phyloP scores from a whole-genome alignment of 2,797 vertebrate species.

The Mormyrops attenuatus region DNA sequence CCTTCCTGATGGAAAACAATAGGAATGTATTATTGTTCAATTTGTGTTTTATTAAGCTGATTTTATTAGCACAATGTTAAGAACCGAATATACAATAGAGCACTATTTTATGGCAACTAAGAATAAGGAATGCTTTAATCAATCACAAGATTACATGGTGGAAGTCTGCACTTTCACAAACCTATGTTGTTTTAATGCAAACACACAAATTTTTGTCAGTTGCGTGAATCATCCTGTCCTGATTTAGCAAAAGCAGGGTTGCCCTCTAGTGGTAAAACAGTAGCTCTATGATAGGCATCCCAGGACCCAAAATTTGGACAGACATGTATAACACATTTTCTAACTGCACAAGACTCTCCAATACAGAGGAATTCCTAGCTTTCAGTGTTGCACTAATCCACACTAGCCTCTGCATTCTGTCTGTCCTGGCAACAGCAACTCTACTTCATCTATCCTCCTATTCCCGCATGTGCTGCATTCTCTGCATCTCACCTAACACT shows the following conservation, averaged over 20 bases:
- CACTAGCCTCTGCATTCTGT: background rate
- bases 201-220: background rate
- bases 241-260: constrained; percentile 65
- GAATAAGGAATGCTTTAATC: background rate
- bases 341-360: background rate
- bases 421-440: background rate
- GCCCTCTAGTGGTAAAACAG: constrained; percentile 68
- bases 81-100: background rate
- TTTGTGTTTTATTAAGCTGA: background rate
- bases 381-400: background rate
- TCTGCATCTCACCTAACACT: background rate
- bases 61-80: background rate
- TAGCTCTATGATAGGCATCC: background rate
- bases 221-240: background rate
- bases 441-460: background rate
- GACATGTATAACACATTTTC: background rate
- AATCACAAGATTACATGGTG: background rate
- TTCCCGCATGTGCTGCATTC: background rate
- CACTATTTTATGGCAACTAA: background rate
- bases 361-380: background rate
- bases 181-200: background rate
- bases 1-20: background rate
- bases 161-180: background rate
- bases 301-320: background rate
- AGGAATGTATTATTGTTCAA: background rate